Evolutionary conservation across 2,113 vertebrate species (phyloP).

Genomic region (Danio rerio): GRCz12tu NC_133199.1:37385501-37386000

Average conservation of each 20-base stretch:
- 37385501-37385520: no score
- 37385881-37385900: not conserved
- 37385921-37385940: constrained; percentile 6
- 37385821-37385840: not conserved
- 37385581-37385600: no score
- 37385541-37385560: not conserved
- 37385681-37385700: not conserved
- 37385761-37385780: not conserved
- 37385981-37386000: constrained; percentile 24
- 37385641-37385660: not conserved
- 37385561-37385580: not conserved
- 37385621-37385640: not conserved
- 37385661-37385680: not conserved
- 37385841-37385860: not conserved
- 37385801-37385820: constrained; percentile 2
- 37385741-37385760: constrained; percentile 12
- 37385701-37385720: constrained; percentile 15
- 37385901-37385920: constrained; percentile 20
- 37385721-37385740: constrained; percentile 11
- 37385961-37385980: constrained; percentile 12
- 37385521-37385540: not conserved
- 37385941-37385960: constrained; percentile 8
- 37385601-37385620: not conserved
- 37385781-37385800: constrained; percentile 14
- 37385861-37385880: constrained; percentile 2